phyloP scores from a whole-genome alignment of 92 coral and sea anemone genomes.

The Galaxea fascicularis region DNA sequence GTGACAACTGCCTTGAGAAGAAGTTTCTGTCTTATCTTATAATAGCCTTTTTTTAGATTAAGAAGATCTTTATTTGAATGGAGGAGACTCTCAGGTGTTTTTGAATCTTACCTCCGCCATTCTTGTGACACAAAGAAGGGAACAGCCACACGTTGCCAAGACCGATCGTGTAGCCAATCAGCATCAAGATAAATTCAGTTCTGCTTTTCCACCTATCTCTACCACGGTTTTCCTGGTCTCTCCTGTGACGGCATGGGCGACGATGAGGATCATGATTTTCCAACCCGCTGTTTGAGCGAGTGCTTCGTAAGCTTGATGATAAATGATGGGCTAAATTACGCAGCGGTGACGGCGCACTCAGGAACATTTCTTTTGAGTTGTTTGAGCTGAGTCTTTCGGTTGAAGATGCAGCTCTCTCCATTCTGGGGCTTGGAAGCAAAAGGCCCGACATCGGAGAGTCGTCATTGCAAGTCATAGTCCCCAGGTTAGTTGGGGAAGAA shows the following conservation, averaged over 20 bases:
- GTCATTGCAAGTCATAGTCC: neutral
- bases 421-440: conserved; percentile 32
- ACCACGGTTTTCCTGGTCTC: neutral
- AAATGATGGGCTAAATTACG: conserved; percentile 37
- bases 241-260: conserved; percentile 18
- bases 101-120: conserved; percentile 93
- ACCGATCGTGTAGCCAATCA: conserved; percentile 96
- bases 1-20: too few relatives aligned
- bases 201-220: conserved; percentile 95
- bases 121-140: conserved; percentile 94
- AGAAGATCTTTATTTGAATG: too few relatives aligned
- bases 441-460: conserved; percentile 32
- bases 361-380: conserved; percentile 29
- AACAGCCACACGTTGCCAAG: conserved; percentile 98
- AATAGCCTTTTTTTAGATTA: too few relatives aligned
- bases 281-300: conserved; percentile 43
- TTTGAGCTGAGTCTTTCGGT: conserved; percentile 30
- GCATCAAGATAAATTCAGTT: conserved; percentile 89
- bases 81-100: too few relatives aligned
- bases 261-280: conserved; percentile 24
- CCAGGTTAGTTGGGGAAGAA: conserved; percentile 17
- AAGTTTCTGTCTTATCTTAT: too few relatives aligned
- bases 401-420: conserved; percentile 37
- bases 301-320: conserved; percentile 24
- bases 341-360: conserved; percentile 11